Evolutionary conservation across 2,888 invertebrate species (phyloP).

Genomic region (Eremobia ochroleuca): DNA sequence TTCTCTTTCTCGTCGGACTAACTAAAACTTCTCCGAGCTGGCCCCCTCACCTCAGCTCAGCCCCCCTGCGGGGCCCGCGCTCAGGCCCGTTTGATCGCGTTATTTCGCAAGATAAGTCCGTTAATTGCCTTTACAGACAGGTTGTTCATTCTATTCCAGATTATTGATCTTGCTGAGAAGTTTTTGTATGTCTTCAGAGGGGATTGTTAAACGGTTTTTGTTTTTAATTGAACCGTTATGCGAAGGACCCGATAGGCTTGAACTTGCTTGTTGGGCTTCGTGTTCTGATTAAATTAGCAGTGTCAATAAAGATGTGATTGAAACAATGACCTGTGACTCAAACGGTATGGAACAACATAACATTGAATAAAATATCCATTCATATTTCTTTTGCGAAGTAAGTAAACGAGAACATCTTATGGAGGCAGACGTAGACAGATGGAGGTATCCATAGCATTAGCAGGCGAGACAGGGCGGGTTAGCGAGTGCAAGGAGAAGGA

Average conservation of each 20-base stretch:
- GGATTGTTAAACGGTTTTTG: conserved; percentile 83
- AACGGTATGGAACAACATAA: neutral
- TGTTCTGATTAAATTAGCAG: conserved; percentile 33
- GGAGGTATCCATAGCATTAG: conserved; percentile 42
- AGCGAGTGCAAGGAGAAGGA: conserved; percentile 64
- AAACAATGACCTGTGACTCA: neutral
- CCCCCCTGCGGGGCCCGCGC: conserved; percentile 37
- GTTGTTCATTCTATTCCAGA: conserved; percentile 84
- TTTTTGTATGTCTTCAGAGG: conserved; percentile 86
- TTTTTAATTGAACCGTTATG: conserved; percentile 79
- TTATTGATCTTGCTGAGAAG: conserved; percentile 84
- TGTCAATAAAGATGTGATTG: conserved; percentile 18
- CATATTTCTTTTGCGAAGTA: conserved; percentile 15
- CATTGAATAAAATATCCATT: conserved; percentile 6
- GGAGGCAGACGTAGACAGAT: conserved; percentile 51
- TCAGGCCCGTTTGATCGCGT: conserved; percentile 82
- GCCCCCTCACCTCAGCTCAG: conserved; percentile 47
- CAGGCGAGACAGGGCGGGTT: conserved; percentile 64
- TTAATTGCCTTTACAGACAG: conserved; percentile 87
- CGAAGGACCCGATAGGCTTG: conserved; percentile 57
- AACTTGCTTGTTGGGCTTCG: conserved; percentile 58
- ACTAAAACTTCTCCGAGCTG: conserved; percentile 76
- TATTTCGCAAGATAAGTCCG: conserved; percentile 86
- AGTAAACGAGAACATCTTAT: conserved; percentile 28
- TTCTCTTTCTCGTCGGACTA: conserved; percentile 83